phyloP scores from a whole-genome alignment of 2,113 vertebrate species.

The Platysternon megacephalum region DNA sequence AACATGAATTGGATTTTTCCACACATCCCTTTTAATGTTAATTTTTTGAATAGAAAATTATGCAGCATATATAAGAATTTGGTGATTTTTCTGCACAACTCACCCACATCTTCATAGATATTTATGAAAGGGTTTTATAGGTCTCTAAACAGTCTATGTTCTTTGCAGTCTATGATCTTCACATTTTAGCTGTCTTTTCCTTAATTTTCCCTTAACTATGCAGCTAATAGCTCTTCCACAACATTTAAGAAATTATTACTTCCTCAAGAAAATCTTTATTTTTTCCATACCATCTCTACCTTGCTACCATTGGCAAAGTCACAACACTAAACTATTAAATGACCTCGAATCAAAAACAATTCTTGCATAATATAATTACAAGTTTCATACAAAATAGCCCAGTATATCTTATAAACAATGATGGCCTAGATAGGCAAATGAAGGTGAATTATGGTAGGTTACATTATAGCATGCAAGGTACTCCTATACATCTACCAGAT shows the following conservation, averaged over 20 bases:
- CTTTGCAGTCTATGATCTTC: background rate
- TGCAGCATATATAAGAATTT: background rate
- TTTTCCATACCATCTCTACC: background rate
- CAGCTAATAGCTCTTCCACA: background rate
- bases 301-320: background rate
- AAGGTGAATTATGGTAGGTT: background rate
- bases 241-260: background rate
- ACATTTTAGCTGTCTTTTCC: background rate
- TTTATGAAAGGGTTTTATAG: background rate
- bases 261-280: background rate
- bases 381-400: background rate
- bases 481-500: background rate
- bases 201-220: background rate
- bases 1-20: slow-evolving; percentile 8
- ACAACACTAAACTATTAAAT: background rate
- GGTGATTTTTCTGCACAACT: background rate
- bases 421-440: background rate
- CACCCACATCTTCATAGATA: background rate
- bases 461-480: background rate
- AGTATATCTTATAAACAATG: background rate
- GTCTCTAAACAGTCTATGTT: background rate
- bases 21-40: background rate
- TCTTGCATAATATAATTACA: background rate
- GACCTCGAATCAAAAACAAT: background rate
- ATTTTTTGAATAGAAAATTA: background rate